Conservation (phyloP, 2,797 vertebrate species). For the Chelidonichthys spinosus region DNA sequence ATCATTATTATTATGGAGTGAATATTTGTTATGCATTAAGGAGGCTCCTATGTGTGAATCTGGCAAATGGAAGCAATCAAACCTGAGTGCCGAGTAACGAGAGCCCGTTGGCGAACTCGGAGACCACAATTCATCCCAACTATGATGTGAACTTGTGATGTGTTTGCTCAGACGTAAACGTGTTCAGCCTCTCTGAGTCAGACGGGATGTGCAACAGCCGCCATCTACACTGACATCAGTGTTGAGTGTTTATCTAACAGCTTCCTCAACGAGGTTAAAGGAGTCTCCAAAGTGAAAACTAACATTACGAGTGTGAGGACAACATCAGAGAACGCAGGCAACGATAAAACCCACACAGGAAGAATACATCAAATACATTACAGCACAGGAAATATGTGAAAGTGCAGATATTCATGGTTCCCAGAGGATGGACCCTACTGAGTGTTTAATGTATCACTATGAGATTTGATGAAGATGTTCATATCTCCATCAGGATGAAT, state of each 20-base stretch:
- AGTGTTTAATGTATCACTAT: too few relatives aligned
- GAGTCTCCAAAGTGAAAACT: neutral
- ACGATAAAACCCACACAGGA: neutral
- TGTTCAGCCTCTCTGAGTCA: neutral
- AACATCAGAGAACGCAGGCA: neutral
- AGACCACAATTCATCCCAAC: constrained; percentile 1
- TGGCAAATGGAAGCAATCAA: neutral
- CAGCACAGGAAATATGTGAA: neutral
- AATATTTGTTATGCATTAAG: neutral
- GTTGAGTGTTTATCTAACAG: neutral
- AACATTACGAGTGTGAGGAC: neutral
- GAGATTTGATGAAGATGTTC: neutral
- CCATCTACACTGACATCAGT: neutral
- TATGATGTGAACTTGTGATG: neutral
- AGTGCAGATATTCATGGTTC: neutral
- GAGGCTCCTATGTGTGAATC: constrained; percentile 6
- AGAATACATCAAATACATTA: neutral
- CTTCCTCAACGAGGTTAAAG: neutral
- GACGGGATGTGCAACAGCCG: neutral
- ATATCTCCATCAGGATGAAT: neutral
- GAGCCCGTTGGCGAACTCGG: neutral
- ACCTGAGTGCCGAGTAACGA: too few relatives aligned
- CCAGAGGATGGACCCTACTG: too few relatives aligned
- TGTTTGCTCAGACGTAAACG: neutral
- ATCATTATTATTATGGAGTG: neutral